Evolutionary conservation across 53 echinoderm and acorn worm species (phyloP), one percentile per base, ranked within the genome.

Genomic region (Patiria pectinifera): DNA sequence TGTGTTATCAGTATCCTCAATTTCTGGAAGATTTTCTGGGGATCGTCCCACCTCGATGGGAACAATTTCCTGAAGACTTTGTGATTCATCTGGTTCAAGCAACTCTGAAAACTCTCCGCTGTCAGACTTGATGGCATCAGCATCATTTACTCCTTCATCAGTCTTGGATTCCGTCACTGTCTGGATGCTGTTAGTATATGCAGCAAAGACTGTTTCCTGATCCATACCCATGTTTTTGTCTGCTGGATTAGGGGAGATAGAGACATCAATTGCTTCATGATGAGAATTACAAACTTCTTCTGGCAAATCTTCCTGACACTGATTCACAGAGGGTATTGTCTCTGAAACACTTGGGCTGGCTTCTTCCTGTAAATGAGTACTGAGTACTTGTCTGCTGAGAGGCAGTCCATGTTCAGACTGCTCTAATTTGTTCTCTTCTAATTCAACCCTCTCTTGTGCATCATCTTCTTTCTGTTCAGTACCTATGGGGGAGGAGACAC

Each of bases 401-500:
- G 53, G 53, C 53, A 53, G 53, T 5, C 2, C 53, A 6, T 53
- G 53, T 53, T 24, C 25, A 69, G 23, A 45, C 3, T 23, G 74
- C 22, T 26, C 48, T 82, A 26, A 21, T 19, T 19, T n/a, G 3
- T 24, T 4, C 18, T 10, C 19, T 89, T 47, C 61, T 25, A 24
- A 48, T 72, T 92, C 92, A 9, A 15, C 82, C 25, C 47, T 61
- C 6, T 62, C 82, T 66, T 23, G 69, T 11, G 47, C 58, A 23
- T 59, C 81, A 16, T 82, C 89, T 80, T 93, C 48, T 26, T 82
- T 75, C 46, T 92, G 60, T 2, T 62, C 80, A 87, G 74, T 74
- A 24, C 74, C 10, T 7, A 24, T 10, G 4, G 74, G 24, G 2
- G 24, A 24, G 8, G 24, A 23, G 22, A 74, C 24, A 16, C 24